These are phyloP conservation scores for Sisor rabdophorus DNA, from an alignment of 2,113 vertebrate species.

Conservation along the genomic window DNA sequence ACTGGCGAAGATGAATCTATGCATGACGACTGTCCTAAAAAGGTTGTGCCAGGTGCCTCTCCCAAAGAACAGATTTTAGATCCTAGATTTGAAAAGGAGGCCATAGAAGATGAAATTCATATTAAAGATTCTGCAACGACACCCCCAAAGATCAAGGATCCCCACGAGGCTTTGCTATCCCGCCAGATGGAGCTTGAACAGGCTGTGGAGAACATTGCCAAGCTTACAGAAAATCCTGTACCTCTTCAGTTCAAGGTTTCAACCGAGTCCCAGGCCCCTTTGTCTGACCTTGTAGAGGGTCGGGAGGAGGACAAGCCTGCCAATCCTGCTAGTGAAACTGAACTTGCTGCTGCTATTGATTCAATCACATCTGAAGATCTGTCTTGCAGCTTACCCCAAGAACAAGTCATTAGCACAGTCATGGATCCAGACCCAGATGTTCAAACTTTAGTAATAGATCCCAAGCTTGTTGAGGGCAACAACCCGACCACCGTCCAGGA, in stretches of 20 bases:
- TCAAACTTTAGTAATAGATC: constrained; percentile 56
- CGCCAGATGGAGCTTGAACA: constrained; percentile 87
- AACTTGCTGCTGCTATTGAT: constrained; percentile 92
- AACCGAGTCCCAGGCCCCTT: constrained; percentile 54
- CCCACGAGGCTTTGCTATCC: constrained; percentile 68
- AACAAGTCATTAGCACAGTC: constrained; percentile 70
- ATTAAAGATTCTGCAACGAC: constrained; percentile 63
- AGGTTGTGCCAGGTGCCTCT: constrained; percentile 53
- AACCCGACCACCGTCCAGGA: constrained; percentile 68
- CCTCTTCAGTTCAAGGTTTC: constrained; percentile 71
- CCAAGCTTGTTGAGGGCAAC: constrained; percentile 69
- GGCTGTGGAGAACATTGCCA: constrained; percentile 90
- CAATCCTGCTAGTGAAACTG: constrained; percentile 85
- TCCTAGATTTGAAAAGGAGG: constrained; percentile 59
- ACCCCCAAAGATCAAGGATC: constrained; percentile 61
- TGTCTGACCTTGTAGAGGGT: constrained; percentile 56
- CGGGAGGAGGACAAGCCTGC: constrained; percentile 80
- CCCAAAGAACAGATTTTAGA: constrained; percentile 67
- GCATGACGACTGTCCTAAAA: constrained; percentile 60
- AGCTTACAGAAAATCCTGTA: constrained; percentile 74
- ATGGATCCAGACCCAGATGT: constrained; percentile 62
- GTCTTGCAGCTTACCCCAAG: constrained; percentile 58
- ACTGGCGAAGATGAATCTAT: constrained; percentile 70
- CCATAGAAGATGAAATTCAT: constrained; percentile 57
- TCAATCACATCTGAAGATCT: constrained; percentile 86